Base-by-base conservation (phyloP, 2,888 invertebrate species). In the Lasius fuliginosus region DNA sequence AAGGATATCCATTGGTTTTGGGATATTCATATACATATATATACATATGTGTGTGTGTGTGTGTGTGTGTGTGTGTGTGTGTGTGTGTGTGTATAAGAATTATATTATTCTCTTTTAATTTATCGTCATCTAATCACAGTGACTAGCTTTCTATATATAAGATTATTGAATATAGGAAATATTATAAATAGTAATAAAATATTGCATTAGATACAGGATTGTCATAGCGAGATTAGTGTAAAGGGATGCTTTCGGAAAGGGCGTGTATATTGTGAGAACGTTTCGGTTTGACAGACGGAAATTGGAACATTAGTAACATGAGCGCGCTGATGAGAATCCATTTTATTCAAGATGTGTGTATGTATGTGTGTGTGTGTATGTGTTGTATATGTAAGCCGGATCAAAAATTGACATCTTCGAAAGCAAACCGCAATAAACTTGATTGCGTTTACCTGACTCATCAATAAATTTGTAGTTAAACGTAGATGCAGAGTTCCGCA, bases 221-320 rank as follows among this genome's bases (percentile, higher is more conserved):
- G 5, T 79, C 69, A 60, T 23, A 60, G 58, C 3, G 11, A 46
- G 33, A 81, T 81, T 71, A 69, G 12, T 42, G 18, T 42, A 69
- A 79, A 60, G 6, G 23, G 46, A 56, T 79, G n/a, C 15, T 18
- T 12, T 40, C 79, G 68, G 85, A 83, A 86, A 88, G 86, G 90
- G 92, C 68, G 90, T 90, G 91, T 91, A 88, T 58, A 90, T 90
- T 92, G 90, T 88, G 82, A 82, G 84, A 84, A 77, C 88, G 79
- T 90, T 84, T 87, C 79, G 11, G 73, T 88, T 88, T 84, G 93
- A 92, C 93, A 90, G 92, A 90, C 94, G 94, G 94, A 94, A 94
- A 94, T 94, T 93, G 92, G 23, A 89, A 89, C 93, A 92, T 93
- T 93, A 93, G 92, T 89, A 88, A 89, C 82, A 84, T 74, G 87